These are phyloP conservation scores for Rhamnusium bicolor DNA, from an alignment of 2,888 invertebrate species.

Conservation along the genomic window DNA sequence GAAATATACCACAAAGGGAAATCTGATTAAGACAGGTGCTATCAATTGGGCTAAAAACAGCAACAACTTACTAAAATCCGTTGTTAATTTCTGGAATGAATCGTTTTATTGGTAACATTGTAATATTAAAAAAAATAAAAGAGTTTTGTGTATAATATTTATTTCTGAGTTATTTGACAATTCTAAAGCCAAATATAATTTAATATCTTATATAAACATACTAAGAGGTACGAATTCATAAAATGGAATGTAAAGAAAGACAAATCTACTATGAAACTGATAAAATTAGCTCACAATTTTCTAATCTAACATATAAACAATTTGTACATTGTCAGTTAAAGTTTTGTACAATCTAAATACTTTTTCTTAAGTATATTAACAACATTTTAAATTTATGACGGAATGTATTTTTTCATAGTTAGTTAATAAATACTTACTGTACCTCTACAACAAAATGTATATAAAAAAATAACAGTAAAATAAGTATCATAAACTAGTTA, in stretches of 20 bases:
- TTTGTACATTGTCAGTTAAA: slow-evolving; percentile 51
- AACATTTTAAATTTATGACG: slow-evolving; percentile 37
- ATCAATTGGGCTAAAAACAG: slow-evolving; percentile 38
- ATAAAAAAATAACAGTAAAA: slow-evolving; percentile 38
- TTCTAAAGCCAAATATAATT: slow-evolving; percentile 35
- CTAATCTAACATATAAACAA: slow-evolving; percentile 43
- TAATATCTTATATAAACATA: slow-evolving; percentile 36
- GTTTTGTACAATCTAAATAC: slow-evolving; percentile 45
- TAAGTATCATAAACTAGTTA: slow-evolving; percentile 47
- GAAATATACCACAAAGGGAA: slow-evolving; percentile 32
- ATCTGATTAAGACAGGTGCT: slow-evolving; percentile 30
- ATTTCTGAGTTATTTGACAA: slow-evolving; percentile 35
- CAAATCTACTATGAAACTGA: slow-evolving; percentile 13
- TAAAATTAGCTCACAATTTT: slow-evolving; percentile 21
- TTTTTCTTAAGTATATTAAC: slow-evolving; percentile 29
- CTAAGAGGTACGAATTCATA: slow-evolving; percentile 34
- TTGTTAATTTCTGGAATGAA: slow-evolving; percentile 57
- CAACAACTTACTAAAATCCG: slow-evolving; percentile 51
- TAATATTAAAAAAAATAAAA: slow-evolving; percentile 4
- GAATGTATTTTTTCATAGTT: slow-evolving; percentile 50
- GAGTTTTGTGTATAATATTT: slow-evolving; percentile 28
- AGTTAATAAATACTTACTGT: slow-evolving; percentile 44
- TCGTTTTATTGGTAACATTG: slow-evolving; percentile 61
- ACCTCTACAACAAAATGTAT: slow-evolving; percentile 32
- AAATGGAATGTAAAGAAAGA: slow-evolving; percentile 34